Evolutionary conservation across 2,888 invertebrate genomes (phyloP).

Genomic region (Sarcophaga caerulescens): DNA sequence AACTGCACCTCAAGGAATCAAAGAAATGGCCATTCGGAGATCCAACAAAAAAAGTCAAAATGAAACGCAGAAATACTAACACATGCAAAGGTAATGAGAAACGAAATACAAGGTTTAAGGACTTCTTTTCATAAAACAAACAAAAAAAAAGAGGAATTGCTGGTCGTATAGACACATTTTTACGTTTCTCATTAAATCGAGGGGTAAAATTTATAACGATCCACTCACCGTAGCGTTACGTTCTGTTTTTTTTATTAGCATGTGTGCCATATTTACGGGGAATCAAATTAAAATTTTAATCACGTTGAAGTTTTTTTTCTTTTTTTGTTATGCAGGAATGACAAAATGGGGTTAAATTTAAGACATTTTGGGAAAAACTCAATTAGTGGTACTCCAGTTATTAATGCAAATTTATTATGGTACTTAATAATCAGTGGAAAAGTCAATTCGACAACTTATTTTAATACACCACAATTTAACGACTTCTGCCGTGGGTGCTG

Average conservation of each 20-base stretch:
- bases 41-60: constrained; percentile 15
- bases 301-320: constrained; percentile 49
- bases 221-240: background rate
- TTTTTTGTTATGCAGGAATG: constrained; percentile 14
- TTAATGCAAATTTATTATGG: background rate
- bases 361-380: background rate
- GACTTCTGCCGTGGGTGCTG: too few relatives aligned
- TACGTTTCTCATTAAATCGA: constrained; percentile 30
- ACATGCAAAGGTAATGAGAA: constrained; percentile 65
- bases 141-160: background rate
- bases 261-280: constrained; percentile 8
- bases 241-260: background rate
- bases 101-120: constrained; percentile 33
- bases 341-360: constrained; percentile 22
- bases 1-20: constrained; percentile 81
- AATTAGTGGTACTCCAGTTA: background rate
- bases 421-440: background rate
- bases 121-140: constrained; percentile 44
- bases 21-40: constrained; percentile 67
- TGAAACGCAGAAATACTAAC: constrained; percentile 9
- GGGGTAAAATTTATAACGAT: constrained; percentile 18
- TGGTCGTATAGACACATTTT: background rate
- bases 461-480: too few relatives aligned
- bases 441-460: too few relatives aligned
- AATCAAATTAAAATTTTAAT: constrained; percentile 61